These are phyloP conservation scores for Vireo altiloquus DNA, from an alignment of 2,113 vertebrate species.

Conservation along the genomic window DNA sequence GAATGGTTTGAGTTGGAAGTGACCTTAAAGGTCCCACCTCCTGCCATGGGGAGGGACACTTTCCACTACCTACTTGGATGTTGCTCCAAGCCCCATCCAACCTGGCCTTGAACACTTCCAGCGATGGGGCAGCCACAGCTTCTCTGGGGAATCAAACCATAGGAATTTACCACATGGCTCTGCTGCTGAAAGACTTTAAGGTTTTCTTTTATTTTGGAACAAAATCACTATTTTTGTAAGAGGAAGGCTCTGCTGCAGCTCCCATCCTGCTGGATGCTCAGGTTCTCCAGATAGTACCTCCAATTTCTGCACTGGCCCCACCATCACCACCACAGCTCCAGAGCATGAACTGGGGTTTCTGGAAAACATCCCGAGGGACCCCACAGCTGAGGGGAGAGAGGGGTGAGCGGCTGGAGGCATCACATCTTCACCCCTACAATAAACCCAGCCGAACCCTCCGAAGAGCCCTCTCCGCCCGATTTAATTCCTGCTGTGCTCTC, in stretches of 20 bases:
- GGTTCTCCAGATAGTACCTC: neutral
- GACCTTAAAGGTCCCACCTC: neutral
- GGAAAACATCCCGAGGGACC: neutral
- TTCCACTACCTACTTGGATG: neutral
- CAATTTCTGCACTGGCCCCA: neutral
- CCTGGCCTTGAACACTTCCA: neutral
- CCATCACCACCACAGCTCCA: neutral
- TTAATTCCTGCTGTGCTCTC: slow-evolving; percentile 1
- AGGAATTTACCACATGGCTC: neutral
- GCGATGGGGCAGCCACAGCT: neutral
- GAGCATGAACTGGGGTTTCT: neutral
- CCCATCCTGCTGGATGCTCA: neutral
- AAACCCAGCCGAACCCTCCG: neutral
- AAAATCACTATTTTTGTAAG: neutral
- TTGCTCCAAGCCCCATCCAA: neutral
- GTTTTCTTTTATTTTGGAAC: neutral
- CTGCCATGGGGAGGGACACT: neutral
- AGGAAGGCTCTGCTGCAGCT: neutral
- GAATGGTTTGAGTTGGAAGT: neutral
- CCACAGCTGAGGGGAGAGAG: fast-evolving
- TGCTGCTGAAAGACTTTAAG: neutral
- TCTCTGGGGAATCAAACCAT: neutral
- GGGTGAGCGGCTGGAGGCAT: neutral
- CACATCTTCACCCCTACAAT: neutral
- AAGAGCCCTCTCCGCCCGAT: neutral